Evolutionary conservation across 1,140 invertebrate genomes (phyloP).

Genomic region (Proctacanthus coquilletti): DNA sequence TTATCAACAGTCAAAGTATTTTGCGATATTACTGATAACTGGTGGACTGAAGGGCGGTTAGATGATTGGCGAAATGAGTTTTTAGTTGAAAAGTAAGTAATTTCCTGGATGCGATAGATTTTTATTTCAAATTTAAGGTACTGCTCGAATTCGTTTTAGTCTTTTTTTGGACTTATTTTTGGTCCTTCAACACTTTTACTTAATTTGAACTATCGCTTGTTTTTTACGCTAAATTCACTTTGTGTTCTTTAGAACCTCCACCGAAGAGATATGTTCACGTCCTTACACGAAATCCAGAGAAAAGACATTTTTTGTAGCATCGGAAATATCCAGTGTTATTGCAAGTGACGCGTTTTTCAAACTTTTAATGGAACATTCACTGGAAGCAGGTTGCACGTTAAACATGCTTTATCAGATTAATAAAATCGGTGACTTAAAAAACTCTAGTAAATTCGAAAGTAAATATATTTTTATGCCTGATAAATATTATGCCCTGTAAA

Average conservation of each 20-base stretch:
- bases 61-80: constrained; percentile 20
- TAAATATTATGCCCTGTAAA: not conserved
- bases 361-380: constrained; percentile 13
- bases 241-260: too few species aligned
- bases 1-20: constrained; percentile 12
- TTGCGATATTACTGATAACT: constrained; percentile 19
- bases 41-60: constrained; percentile 19
- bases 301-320: constrained; percentile 7
- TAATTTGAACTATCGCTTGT: too few species aligned
- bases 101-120: too few species aligned
- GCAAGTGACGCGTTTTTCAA: constrained; percentile 11
- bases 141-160: too few species aligned
- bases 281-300: constrained; percentile 8
- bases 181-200: too few species aligned
- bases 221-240: too few species aligned
- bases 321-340: constrained; percentile 7
- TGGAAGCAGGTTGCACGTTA: constrained; percentile 19
- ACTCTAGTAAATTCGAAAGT: constrained; percentile 7
- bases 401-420: constrained; percentile 17
- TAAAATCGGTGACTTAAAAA: constrained; percentile 14
- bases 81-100: constrained; percentile 14
- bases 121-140: too few species aligned
- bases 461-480: not conserved
- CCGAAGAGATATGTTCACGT: constrained; percentile 6
- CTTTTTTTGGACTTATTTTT: too few species aligned